Conservation (phyloP, 2,888 invertebrate species). For the Ectemnius continuus region DNA sequence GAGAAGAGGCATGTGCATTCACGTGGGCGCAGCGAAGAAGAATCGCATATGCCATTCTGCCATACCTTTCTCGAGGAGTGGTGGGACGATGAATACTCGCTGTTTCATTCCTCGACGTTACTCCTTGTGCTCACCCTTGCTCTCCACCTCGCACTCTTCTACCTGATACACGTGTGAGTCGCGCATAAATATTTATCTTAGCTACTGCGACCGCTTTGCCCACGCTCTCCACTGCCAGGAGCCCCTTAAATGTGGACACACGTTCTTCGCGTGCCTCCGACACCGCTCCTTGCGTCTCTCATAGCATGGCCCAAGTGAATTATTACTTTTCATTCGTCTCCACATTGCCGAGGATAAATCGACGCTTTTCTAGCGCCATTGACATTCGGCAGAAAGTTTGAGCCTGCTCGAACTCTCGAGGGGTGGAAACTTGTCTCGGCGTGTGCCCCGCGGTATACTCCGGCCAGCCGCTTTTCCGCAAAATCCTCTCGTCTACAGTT, state of each 20-base stretch:
- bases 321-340: no score
- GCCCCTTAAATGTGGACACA: no score
- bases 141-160: slow-evolving; percentile 10
- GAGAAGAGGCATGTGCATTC: slow-evolving; percentile 8
- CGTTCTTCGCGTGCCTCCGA: no score
- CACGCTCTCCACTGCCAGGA: not conserved
- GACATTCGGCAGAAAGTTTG: not conserved
- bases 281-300: no score
- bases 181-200: slow-evolving; percentile 25
- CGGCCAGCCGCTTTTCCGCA: not conserved
- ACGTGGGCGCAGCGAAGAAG: slow-evolving; percentile 16
- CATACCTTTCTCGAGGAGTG: not conserved
- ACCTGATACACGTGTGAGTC: slow-evolving; percentile 5
- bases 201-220: slow-evolving; percentile 7
- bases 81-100: slow-evolving; percentile 8
- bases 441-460: not conserved
- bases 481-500: not conserved
- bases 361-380: no score
- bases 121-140: not conserved
- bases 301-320: no score
- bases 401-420: not conserved
- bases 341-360: no score
- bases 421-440: not conserved
- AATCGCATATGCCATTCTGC: not conserved
- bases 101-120: slow-evolving; percentile 8